These are phyloP conservation scores for Ostrea denselamellosa DNA, from an alignment of 1,140 invertebrate species.

Conservation along the genomic window DNA sequence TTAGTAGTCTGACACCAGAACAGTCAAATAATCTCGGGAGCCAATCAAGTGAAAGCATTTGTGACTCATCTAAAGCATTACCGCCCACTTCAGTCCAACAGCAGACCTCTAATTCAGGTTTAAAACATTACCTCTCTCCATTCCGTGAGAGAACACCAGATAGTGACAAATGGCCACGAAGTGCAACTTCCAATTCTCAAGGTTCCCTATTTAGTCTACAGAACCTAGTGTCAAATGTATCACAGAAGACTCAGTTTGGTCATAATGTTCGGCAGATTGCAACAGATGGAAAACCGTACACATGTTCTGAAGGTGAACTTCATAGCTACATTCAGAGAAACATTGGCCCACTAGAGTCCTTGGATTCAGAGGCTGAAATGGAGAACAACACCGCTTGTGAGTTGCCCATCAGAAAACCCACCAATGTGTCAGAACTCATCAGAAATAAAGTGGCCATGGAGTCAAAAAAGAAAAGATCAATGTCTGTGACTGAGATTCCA, in stretches of 20 bases:
- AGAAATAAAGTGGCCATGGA: neutral
- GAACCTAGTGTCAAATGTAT: constrained; percentile 45
- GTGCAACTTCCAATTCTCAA: no score
- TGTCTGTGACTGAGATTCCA: neutral
- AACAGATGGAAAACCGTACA: constrained; percentile 35
- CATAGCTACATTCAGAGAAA: neutral
- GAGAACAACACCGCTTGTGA: neutral
- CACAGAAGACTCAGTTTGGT: constrained; percentile 32
- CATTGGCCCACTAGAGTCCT: neutral
- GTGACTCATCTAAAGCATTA: neutral
- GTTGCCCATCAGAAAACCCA: neutral
- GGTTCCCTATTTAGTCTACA: constrained; percentile 42
- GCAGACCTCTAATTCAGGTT: neutral
- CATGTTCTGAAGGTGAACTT: neutral
- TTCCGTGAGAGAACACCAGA: neutral
- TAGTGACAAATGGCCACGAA: neutral
- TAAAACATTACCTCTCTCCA: neutral
- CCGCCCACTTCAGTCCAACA: neutral
- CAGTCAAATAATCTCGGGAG: neutral
- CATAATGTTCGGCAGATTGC: constrained; percentile 21
- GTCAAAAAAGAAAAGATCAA: neutral
- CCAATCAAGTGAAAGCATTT: neutral
- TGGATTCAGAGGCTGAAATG: neutral
- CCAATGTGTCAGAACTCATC: constrained; percentile 12
- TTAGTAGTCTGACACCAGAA: neutral